Evolutionary conservation across 2,888 invertebrate species (phyloP), one percentile per base, ranked within the genome.

Genomic region (Ophioninae sp.): DNA sequence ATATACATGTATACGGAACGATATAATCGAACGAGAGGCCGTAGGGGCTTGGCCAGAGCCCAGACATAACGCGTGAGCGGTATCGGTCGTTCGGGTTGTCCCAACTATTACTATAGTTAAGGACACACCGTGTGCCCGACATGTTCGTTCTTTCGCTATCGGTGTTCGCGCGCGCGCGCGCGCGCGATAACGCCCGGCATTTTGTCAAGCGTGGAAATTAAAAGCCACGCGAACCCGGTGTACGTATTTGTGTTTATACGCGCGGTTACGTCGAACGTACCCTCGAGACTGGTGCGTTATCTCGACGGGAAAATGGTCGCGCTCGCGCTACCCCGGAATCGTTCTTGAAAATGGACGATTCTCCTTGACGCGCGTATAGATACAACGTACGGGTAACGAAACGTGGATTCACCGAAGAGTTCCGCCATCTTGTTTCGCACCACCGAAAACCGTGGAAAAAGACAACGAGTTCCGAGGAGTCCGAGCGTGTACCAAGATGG

Each of bases 121-220:
- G 39, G 69, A 21, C 7, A 23, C 39, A 79, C 39, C 30, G 37
- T 44, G 62, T 21, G 69, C 41, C 21, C 67, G 69, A 81, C 67
- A 72, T 67, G 74, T 75, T 81, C 68, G 79, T 65, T 67, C 81
- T 78, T 78, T 81, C 81, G 65, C 74, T 84, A 78, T 84, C 78
- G 77, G 70, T 67, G 13, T n/a, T 57, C 17, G 30, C 50, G 44
- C 50, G 56, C 41, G 64, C 39, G 39, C 44, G 44, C 44, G 44
- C 50, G 50, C 50, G 50, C 21, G 74, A 84, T 84, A 84, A 79
- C 75, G 67, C 67, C 50, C 59, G 78, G 77, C 62, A 78, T 82
- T 82, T 82, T 82, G 78, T 82, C 82, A 78, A 82, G 68, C 62
- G 69, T 78, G 62, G 68, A 78, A 82, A 59, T 59, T 59, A 81